phyloP scores from a whole-genome alignment of 2,113 vertebrate species.

The Corythornis cristatus region DNA sequence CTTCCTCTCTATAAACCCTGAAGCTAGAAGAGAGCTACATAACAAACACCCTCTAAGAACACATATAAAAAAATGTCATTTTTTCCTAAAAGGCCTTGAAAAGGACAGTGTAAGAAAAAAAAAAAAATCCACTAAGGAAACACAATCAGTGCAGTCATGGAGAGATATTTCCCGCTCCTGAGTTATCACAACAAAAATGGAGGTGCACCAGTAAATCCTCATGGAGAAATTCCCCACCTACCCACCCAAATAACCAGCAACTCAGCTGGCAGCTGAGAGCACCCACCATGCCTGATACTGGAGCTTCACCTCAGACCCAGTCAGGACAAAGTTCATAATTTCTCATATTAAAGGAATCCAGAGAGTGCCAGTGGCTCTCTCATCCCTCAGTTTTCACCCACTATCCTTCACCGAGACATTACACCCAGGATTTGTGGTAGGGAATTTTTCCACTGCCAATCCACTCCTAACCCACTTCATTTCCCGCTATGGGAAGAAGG shows the following conservation, averaged over 20 bases:
- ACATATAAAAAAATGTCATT: background rate
- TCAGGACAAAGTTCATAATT: background rate
- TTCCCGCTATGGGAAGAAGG: background rate
- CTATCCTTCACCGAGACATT: background rate
- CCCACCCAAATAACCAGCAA: background rate
- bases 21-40: background rate
- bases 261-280: background rate
- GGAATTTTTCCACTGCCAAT: background rate
- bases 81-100: background rate
- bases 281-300: background rate
- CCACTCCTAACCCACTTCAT: background rate
- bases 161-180: background rate
- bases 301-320: background rate
- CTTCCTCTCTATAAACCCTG: background rate
- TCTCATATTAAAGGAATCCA: background rate
- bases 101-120: background rate
- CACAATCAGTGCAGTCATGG: background rate
- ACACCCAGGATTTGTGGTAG: background rate
- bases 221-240: background rate
- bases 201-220: background rate
- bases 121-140: background rate
- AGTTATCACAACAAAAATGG: background rate
- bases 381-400: background rate
- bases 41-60: background rate
- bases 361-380: background rate